Conservation (phyloP, 1,140 invertebrate genomes). For the Drosophila eugracilis region DNA sequence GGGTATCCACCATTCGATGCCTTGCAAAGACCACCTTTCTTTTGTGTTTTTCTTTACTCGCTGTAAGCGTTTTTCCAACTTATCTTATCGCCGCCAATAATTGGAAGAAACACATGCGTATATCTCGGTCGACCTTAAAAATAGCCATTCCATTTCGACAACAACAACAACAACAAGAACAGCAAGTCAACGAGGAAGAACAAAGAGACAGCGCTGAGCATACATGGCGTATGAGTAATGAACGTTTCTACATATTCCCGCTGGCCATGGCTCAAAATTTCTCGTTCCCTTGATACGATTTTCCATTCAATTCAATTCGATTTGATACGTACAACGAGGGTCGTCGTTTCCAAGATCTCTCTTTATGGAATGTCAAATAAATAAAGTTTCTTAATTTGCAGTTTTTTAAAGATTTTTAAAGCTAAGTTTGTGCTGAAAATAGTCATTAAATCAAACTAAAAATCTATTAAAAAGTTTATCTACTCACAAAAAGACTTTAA, state of each 20-base stretch:
- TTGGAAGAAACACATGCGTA: constrained; percentile 50
- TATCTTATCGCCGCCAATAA: constrained; percentile 76
- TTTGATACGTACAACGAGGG: not conserved
- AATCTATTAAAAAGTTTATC: no score
- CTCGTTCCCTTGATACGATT: constrained; percentile 13
- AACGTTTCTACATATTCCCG: constrained; percentile 21
- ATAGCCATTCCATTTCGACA: constrained; percentile 58
- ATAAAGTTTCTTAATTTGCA: no score
- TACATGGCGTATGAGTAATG: constrained; percentile 57
- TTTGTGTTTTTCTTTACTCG: constrained; percentile 6
- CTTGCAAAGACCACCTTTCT: not conserved
- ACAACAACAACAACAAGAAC: constrained; percentile 7
- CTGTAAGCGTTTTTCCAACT: constrained; percentile 55
- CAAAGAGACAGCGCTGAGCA: constrained; percentile 22
- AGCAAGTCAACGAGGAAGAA: constrained; percentile 17
- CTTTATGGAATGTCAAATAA: constrained; percentile 9
- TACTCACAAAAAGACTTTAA: no score
- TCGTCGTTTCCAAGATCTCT: constrained; percentile 11
- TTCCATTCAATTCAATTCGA: constrained; percentile 1
- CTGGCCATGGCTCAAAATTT: not conserved
- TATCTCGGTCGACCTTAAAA: constrained; percentile 65
- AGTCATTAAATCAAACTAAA: not conserved
- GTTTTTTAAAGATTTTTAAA: no score
- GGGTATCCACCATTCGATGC: not conserved
- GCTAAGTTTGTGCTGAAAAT: not conserved